phyloP scores from a whole-genome alignment of 1,140 invertebrate species.

The Trinorchestia longiramus region DNA sequence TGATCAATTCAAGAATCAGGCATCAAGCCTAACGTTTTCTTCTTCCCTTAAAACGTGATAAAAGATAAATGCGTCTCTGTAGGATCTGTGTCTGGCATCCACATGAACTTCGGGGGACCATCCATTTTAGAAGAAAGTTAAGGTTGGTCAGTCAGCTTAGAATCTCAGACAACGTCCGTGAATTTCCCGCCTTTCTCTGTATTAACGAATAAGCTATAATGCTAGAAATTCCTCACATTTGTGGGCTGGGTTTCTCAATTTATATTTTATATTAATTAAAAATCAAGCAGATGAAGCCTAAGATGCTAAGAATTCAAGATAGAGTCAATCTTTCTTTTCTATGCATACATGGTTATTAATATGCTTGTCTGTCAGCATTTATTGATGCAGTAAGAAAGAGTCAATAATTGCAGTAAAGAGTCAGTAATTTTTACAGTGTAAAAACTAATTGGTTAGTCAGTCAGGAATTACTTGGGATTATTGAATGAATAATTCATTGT shows the following conservation, averaged over 20 bases:
- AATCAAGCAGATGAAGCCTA: background rate
- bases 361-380: too few species aligned
- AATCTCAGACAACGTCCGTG: background rate
- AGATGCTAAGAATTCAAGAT: background rate
- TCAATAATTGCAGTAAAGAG: too few species aligned
- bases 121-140: background rate
- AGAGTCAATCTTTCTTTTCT: too few species aligned
- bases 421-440: too few species aligned
- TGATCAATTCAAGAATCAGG: constrained; percentile 15
- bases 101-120: background rate
- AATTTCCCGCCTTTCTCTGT: background rate
- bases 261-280: background rate
- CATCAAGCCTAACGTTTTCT: background rate
- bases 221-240: background rate
- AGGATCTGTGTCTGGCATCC: background rate
- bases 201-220: background rate
- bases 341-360: too few species aligned
- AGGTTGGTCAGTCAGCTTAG: background rate
- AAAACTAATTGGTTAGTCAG: too few species aligned
- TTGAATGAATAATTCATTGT: too few species aligned
- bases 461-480: too few species aligned
- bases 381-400: too few species aligned
- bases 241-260: background rate
- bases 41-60: background rate
- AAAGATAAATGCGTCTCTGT: background rate